These are phyloP conservation scores for Chaetops frenatus DNA, from an alignment of 2,113 vertebrate genomes.

Conservation along the genomic window DNA sequence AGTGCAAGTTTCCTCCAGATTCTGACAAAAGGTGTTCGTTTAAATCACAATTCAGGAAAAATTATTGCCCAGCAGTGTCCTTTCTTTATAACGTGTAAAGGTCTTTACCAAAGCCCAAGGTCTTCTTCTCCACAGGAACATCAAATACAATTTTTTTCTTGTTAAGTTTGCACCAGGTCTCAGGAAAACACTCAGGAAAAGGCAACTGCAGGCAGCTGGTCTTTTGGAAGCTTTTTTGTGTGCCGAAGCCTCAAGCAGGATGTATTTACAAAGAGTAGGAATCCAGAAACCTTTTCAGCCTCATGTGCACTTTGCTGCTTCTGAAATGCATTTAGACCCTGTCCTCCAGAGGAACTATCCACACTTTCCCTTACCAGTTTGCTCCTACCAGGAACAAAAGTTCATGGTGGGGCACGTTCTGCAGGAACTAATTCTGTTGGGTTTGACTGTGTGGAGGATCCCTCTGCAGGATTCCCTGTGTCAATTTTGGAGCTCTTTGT, in stretches of 20 bases:
- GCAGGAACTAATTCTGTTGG: not conserved
- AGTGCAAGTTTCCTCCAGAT: not conserved
- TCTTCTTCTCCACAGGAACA: not conserved
- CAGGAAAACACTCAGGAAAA: not conserved
- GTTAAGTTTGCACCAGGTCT: not conserved
- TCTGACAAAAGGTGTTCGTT: not conserved
- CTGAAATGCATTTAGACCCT: not conserved
- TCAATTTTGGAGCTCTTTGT: conserved; percentile 36
- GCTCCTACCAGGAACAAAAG: not conserved
- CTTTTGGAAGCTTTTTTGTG: not conserved
- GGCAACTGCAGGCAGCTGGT: not conserved
- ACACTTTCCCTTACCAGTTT: not conserved
- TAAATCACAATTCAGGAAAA: not conserved
- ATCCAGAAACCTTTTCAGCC: not conserved
- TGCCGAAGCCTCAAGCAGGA: not conserved
- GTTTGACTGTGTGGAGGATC: not conserved
- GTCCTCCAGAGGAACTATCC: not conserved
- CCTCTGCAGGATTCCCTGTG: not conserved
- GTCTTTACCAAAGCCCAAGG: not conserved
- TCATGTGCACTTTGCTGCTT: not conserved
- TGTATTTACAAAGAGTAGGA: not conserved
- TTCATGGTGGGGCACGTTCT: not conserved
- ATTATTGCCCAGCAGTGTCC: fast-evolving
- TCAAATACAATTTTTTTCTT: not conserved
- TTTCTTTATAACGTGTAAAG: not conserved